These are phyloP conservation scores for Australoheros facetus DNA, from an alignment of 2,797 vertebrate species.

Conservation along the genomic window DNA sequence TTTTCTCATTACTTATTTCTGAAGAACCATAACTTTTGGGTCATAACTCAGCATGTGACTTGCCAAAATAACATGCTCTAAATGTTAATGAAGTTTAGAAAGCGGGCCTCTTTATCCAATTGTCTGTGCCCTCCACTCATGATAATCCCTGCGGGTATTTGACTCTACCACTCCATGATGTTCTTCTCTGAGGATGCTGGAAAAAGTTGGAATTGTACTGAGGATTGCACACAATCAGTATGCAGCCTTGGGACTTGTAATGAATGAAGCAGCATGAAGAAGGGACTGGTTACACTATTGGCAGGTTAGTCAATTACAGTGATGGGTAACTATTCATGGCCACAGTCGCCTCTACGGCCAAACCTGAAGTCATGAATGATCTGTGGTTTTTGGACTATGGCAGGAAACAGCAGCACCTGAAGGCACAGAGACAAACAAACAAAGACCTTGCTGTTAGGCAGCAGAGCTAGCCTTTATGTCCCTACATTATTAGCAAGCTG, in stretches of 20 bases:
- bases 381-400: background rate
- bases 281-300: background rate
- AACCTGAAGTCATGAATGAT: background rate
- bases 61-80: slow-evolving; percentile 22
- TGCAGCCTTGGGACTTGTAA: background rate
- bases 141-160: slow-evolving; percentile 23
- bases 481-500: background rate
- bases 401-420: background rate
- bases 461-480: background rate
- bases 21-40: slow-evolving; percentile 18
- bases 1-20: slow-evolving; percentile 5
- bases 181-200: background rate
- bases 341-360: background rate
- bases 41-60: slow-evolving; percentile 24
- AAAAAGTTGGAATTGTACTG: background rate
- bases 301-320: background rate
- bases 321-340: background rate
- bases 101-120: slow-evolving; percentile 8
- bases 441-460: background rate
- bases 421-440: background rate
- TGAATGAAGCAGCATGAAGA: background rate
- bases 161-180: slow-evolving; percentile 20
- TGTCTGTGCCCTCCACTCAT: slow-evolving; percentile 11
- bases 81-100: slow-evolving; percentile 45
- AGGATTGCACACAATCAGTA: background rate